Evolutionary conservation across 2,888 invertebrate species (phyloP).

Genomic region (Enchytraeus crypticus): DNA sequence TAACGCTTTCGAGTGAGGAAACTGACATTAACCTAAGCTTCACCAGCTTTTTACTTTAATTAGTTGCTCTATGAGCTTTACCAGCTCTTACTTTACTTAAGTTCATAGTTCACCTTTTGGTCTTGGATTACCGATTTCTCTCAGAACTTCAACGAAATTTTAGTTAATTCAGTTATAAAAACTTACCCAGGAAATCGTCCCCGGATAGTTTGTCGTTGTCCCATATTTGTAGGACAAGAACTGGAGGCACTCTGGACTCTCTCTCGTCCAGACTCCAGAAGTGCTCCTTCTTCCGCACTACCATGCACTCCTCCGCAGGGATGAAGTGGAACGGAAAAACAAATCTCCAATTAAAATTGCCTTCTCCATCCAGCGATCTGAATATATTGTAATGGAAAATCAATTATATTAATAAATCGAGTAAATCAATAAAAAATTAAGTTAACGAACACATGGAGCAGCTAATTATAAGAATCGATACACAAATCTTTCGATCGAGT

Average conservation of each 20-base stretch:
- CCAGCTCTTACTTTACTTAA: no score
- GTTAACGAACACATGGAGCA: no score
- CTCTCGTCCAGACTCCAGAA: conserved; percentile 49
- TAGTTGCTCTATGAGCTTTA: no score
- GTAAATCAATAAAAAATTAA: neutral
- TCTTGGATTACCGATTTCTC: no score
- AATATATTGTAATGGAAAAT: neutral
- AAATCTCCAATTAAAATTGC: conserved; percentile 53
- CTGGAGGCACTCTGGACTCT: conserved; percentile 39
- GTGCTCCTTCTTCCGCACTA: conserved; percentile 49
- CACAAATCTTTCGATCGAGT: no score
- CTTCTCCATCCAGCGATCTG: conserved; percentile 51
- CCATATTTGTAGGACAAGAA: conserved; percentile 51
- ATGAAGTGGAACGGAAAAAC: conserved; percentile 51
- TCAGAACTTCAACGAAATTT: neutral
- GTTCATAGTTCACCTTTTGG: no score
- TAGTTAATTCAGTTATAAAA: conserved; percentile 19
- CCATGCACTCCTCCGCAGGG: conserved; percentile 50
- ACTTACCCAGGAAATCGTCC: conserved; percentile 51
- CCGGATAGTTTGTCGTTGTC: conserved; percentile 53
- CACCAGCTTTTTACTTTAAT: no score
- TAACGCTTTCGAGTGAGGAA: no score
- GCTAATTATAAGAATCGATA: no score
- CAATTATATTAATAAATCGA: neutral
- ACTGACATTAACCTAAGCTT: no score